Evolutionary conservation across 2,113 vertebrate genomes (phyloP), one percentile per base, ranked within the genome.

Genomic region (Hemichromis elongatus): DNA sequence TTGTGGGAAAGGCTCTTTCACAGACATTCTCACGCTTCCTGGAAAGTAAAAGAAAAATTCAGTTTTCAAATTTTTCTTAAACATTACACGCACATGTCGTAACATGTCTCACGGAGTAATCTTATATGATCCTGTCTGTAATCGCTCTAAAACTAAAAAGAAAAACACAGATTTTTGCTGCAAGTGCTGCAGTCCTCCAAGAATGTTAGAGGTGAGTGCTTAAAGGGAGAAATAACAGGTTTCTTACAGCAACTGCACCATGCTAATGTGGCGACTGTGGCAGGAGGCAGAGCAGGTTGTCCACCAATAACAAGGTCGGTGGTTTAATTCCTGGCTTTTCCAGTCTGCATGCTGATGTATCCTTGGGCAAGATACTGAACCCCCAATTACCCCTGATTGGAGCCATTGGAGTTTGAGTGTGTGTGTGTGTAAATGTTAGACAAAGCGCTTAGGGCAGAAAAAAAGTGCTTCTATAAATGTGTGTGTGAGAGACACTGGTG

Each of bases 1-100:
- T 75, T 8, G 33, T 33, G 9, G 19, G 57, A 35, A 24, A 40
- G 0, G n/a, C 59, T 28, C 6, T 79, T 66, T 24, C 13, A 7
- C 10, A 5, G 3, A 16, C 24, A 45, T 33, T 9, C 14, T 9
- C 11, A 54, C 12, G 8, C 33, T 30, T 47, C 16, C 30, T 68
- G 16, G 52, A 59, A 89, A 89, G 13, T 30, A 16, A 80, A 57
- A 52, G 54, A 54, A 6, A 47, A 63, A 81, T 5, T 19, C 11
- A 18, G 18, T 30, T 63, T 52, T 77, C 28, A 35, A 9, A 5
- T 21, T 70, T 47, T 37, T 12, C 28, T 85, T 5, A 28, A 35
- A 30, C 2, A 8, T 18, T 52, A 56, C 2, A 47, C 55, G 26
- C 21, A 26, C n/a, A 35, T 56, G 61, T 56, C n/a, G n/a, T 14